Evolutionary conservation across 1,140 invertebrate genomes (phyloP), one percentile per base, ranked within the genome.

Genomic region (Drosophila nigrodunni): DNA sequence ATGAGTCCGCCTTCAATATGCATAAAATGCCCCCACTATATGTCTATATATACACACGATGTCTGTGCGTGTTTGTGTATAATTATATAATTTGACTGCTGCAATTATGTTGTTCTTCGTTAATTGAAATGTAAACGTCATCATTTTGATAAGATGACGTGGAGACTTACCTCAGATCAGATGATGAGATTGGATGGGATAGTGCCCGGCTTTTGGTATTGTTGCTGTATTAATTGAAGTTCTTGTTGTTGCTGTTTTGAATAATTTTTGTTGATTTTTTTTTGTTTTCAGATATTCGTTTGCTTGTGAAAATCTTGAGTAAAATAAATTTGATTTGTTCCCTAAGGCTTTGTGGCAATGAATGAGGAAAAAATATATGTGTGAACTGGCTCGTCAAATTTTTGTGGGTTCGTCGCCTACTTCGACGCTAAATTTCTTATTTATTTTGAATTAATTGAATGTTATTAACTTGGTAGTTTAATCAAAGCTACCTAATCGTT

Each of bases 111-210:
- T 87, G 83, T 87, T 88, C 73, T 49, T 60, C 80, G 83, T 88
- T 87, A 87, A 87, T 87, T 87, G 83, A 87, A 87, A 87, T 87
- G 83, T 87, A 87, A 87, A 88, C 83, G 83, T 87, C 83, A 87
- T 87, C 83, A 88, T 87, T 88, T 77, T 77, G 82, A 82, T 87
- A 87, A 87, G 83, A 79, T 55, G 78, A 82, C 78, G 52, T 67
- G 30, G 59, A 41, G 71, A 46, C 64, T 34, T 37, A 57, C 15
- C 43, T 18, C 8, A 49, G 34, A 60, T 30, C 41, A 30, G 25
- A 5, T 43, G 61, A 59, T 47, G 44, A 52, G 60, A 30, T 30
- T 30, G 25, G 25, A 30, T 30, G 46, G 58, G 41, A 57, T 55
- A 44, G 62, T 30, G 35, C 18, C 34, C 68, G 39, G 46, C n/a